These are phyloP conservation scores for Melipona bicolor DNA, from an alignment of 2,888 invertebrate genomes.

Conservation along the genomic window DNA sequence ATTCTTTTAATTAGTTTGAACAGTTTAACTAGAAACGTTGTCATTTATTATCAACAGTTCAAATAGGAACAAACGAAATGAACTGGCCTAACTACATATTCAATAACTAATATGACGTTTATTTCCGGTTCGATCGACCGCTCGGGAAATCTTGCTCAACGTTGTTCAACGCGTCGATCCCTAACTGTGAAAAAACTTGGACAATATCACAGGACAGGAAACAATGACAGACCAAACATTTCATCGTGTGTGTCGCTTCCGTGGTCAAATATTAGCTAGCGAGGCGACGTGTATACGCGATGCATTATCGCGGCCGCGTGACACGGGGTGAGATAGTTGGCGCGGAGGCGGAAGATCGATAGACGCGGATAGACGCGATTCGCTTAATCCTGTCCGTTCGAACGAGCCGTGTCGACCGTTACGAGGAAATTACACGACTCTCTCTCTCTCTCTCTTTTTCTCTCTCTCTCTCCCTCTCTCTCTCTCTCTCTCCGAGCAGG, in stretches of 20 bases:
- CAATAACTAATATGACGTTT: not conserved
- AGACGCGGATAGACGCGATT: slow-evolving; percentile 7
- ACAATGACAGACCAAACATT: slow-evolving; percentile 5
- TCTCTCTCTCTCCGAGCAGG: too few species aligned
- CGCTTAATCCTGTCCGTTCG: slow-evolving; percentile 35
- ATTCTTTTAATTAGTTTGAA: too few species aligned
- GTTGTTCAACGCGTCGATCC: not conserved
- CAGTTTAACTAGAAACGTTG: not conserved
- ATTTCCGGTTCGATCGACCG: not conserved
- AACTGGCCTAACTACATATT: not conserved
- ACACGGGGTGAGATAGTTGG: slow-evolving; percentile 22
- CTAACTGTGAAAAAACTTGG: not conserved
- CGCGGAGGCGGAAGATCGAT: slow-evolving; percentile 39
- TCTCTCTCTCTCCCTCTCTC: too few species aligned
- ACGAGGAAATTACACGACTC: slow-evolving; percentile 47
- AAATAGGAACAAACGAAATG: not conserved
- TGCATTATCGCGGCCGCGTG: slow-evolving; percentile 38
- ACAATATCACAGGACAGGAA: not conserved
- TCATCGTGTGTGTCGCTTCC: slow-evolving; percentile 4
- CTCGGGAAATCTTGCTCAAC: not conserved
- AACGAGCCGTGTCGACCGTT: slow-evolving; percentile 32
- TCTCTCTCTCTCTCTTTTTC: too few species aligned
- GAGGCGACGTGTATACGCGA: slow-evolving; percentile 18
- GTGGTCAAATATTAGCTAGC: slow-evolving; percentile 31
- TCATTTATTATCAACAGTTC: not conserved